Percentiles rank a stretch among this genome's conserved stretches.
phyloP scores from a whole-genome alignment of 2,797 vertebrate species.

The Acomys russatus region DNA sequence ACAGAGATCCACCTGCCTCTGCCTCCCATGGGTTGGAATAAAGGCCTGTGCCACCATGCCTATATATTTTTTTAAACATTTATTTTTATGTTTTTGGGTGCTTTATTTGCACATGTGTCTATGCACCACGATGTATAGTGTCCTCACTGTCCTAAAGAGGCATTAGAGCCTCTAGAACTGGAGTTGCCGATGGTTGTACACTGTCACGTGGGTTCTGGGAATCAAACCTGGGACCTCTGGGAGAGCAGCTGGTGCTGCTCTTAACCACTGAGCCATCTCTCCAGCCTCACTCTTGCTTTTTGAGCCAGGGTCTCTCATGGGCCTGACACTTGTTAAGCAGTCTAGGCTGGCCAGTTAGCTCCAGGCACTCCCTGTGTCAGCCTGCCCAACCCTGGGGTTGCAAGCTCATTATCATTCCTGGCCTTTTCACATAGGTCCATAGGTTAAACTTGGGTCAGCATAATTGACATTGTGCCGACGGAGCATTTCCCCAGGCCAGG shows the following conservation, averaged over 20 bases:
- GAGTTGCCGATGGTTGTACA: neutral
- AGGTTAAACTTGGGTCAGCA: neutral
- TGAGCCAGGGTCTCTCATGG: neutral
- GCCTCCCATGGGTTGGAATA: neutral
- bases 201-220: neutral
- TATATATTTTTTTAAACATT: neutral
- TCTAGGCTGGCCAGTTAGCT: neutral
- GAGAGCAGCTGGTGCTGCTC: neutral
- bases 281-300: neutral
- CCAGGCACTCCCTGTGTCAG: neutral
- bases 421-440: neutral
- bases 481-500: neutral
- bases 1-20: neutral
- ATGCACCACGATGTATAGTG: neutral
- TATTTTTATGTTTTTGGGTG: neutral
- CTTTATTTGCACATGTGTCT: neutral
- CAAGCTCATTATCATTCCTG: neutral
- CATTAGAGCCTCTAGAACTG: neutral
- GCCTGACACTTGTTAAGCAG: neutral
- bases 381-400: neutral
- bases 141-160: neutral
- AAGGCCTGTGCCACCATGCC: neutral
- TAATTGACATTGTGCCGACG: neutral
- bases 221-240: neutral
- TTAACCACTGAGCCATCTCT: neutral